A percentile compares a stretch with the other conserved stretches of the same genome.
Conservation (phyloP, 2,113 vertebrate species). For the Cervus canadensis region DNA sequence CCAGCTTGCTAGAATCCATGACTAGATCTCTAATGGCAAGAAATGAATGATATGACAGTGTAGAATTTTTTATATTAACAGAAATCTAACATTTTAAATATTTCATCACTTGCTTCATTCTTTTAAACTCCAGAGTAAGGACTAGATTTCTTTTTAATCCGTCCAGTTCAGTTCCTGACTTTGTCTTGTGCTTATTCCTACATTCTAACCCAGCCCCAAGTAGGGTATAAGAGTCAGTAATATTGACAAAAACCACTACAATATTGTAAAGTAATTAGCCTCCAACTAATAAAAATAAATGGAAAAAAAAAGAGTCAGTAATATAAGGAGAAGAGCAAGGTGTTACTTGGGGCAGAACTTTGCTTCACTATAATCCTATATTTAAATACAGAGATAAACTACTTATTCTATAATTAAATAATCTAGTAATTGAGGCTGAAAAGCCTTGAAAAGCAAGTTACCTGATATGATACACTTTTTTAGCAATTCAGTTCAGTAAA, state of each 20-base stretch:
- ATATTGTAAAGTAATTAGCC: no score
- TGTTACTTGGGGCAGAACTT: background rate
- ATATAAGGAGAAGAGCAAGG: background rate
- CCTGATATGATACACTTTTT: background rate
- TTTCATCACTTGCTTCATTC: background rate
- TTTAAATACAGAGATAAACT: background rate
- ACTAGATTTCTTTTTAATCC: background rate
- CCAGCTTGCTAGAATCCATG: background rate
- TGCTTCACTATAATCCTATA: background rate
- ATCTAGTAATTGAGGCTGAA: background rate
- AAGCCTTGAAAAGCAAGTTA: slow-evolving; percentile 35
- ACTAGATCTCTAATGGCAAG: background rate
- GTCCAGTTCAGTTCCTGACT: background rate
- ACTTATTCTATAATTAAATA: background rate
- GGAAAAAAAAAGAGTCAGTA: background rate
- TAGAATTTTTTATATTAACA: background rate
- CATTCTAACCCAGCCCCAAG: background rate
- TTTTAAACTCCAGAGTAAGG: background rate
- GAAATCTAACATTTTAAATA: background rate
- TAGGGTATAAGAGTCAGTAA: background rate
- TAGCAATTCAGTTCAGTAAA: background rate
- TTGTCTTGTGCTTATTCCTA: background rate
- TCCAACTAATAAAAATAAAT: no score
- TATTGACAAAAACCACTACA: no score
- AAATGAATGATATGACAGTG: background rate